Evolutionary conservation across 2,113 vertebrate species (phyloP).

Genomic region (Leuciscus idus): DNA sequence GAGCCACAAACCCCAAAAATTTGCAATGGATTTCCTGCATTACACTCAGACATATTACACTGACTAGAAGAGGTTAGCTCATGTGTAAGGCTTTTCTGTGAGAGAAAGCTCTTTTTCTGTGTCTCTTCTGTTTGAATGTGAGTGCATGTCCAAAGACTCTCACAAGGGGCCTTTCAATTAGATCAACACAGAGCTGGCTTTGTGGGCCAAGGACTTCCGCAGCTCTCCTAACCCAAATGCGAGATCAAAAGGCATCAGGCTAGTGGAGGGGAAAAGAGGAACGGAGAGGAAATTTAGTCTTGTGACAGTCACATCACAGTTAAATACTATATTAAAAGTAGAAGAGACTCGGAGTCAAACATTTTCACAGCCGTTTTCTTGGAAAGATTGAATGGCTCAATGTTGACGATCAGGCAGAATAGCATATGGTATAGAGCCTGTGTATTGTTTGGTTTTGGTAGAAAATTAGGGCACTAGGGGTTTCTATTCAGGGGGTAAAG

Average conservation of each 20-base stretch:
- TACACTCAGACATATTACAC: slow-evolving; percentile 36
- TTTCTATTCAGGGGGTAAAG: background rate
- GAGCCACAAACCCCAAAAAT: background rate
- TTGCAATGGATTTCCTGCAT: background rate
- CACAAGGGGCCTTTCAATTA: slow-evolving; percentile 59
- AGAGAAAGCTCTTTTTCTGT: slow-evolving; percentile 35
- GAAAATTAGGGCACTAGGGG: slow-evolving; percentile 41
- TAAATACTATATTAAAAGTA: background rate
- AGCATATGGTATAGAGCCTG: background rate
- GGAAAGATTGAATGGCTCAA: background rate
- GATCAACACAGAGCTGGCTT: slow-evolving; percentile 56
- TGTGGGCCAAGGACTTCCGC: slow-evolving; percentile 54
- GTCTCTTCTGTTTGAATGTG: slow-evolving; percentile 30
- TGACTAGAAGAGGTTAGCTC: slow-evolving; percentile 42
- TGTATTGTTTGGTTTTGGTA: background rate
- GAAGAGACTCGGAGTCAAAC: background rate
- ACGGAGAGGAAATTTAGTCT: background rate
- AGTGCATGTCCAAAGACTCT: slow-evolving; percentile 45
- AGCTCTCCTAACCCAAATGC: slow-evolving; percentile 48
- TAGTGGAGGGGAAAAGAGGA: slow-evolving; percentile 19
- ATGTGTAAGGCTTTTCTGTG: slow-evolving; percentile 53
- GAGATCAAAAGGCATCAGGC: slow-evolving; percentile 39
- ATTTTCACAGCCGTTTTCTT: background rate
- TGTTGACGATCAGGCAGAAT: background rate
- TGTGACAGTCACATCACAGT: background rate